Conservation (phyloP, 1,140 invertebrate species). For the Drosophila eugracilis region DNA sequence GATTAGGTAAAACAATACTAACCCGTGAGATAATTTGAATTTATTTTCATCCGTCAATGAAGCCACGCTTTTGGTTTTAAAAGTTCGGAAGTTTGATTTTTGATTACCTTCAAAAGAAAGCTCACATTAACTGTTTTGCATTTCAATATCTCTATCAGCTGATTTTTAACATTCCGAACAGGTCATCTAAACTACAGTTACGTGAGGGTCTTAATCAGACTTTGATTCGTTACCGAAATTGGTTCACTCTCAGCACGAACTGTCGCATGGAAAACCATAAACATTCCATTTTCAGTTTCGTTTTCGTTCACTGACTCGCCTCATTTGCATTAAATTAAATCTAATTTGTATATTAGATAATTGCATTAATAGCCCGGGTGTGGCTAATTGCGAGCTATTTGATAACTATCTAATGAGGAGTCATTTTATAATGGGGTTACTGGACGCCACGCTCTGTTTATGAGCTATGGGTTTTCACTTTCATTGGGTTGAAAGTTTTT, state of each 20-base stretch:
- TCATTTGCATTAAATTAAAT: slow-evolving; percentile 33
- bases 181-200: slow-evolving; percentile 38
- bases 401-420: slow-evolving; percentile 32
- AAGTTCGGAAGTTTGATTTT: not conserved
- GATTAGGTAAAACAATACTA: not conserved
- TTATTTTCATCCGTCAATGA: not conserved
- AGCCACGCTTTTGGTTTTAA: not conserved
- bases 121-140: slow-evolving; percentile 50
- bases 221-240: slow-evolving; percentile 37
- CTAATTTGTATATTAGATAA: slow-evolving; percentile 50
- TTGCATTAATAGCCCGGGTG: slow-evolving; percentile 42
- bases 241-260: slow-evolving; percentile 52
- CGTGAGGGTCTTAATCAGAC: slow-evolving; percentile 26
- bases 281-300: slow-evolving; percentile 16
- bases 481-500: slow-evolving; percentile 24
- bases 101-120: slow-evolving; percentile 7
- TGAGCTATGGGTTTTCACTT: slow-evolving; percentile 50
- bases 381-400: slow-evolving; percentile 22
- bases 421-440: slow-evolving; percentile 40
- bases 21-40: not conserved
- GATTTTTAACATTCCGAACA: slow-evolving; percentile 30
- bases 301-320: slow-evolving; percentile 12
- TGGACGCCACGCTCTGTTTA: slow-evolving; percentile 46
- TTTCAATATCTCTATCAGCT: slow-evolving; percentile 36
- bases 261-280: slow-evolving; percentile 30